These are phyloP conservation scores for Salticus scenicus DNA, from an alignment of 2,888 invertebrate species.

Conservation along the genomic window DNA sequence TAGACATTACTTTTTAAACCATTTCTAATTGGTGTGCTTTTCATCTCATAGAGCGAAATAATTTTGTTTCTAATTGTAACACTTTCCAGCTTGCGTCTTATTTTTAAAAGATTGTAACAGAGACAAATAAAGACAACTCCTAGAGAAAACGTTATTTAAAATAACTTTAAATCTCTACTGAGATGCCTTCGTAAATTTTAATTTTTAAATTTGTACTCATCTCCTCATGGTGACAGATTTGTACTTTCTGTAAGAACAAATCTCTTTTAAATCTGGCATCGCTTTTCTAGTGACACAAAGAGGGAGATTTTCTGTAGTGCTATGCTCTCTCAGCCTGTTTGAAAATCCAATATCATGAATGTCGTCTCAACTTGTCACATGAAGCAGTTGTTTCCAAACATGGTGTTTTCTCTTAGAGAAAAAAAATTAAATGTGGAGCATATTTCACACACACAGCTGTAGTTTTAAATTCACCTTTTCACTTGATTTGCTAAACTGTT, in stretches of 20 bases:
- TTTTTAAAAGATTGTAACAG: too few relatives aligned
- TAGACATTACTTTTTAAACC: too few relatives aligned
- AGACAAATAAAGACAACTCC: neutral
- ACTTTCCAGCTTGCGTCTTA: too few relatives aligned
- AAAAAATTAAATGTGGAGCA: neutral
- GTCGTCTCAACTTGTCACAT: neutral
- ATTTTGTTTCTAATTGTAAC: too few relatives aligned
- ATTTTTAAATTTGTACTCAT: neutral
- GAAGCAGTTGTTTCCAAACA: constrained; percentile 1
- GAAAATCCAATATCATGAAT: neutral
- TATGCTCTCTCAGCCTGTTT: neutral
- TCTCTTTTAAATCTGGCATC: neutral
- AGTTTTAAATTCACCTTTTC: neutral
- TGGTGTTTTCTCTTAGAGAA: neutral
- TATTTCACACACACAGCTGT: neutral
- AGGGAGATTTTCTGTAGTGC: neutral
- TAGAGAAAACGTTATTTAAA: neutral
- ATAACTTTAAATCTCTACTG: neutral
- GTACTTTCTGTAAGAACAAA: neutral
- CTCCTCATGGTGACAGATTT: neutral
- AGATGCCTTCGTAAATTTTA: neutral
- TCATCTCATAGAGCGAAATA: too few relatives aligned
- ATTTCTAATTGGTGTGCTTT: too few relatives aligned
- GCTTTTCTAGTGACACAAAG: neutral
- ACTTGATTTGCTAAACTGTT: neutral